Evolutionary conservation across 2,797 vertebrate genomes (phyloP).

Genomic region (Champsocephalus esox): DNA sequence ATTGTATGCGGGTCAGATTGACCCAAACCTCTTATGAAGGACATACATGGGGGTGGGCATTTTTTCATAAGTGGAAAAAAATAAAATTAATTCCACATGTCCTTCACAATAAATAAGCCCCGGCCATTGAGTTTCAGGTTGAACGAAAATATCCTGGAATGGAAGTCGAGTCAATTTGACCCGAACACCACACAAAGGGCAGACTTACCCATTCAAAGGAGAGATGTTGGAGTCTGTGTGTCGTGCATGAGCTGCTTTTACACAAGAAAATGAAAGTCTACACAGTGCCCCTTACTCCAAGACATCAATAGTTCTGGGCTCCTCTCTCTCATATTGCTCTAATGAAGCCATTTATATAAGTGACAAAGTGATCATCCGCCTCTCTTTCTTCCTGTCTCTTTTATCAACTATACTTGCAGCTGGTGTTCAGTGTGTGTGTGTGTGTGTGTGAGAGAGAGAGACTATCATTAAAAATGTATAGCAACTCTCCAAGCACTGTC

Average conservation of each 20-base stretch:
- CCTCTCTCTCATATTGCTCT: constrained; percentile 31
- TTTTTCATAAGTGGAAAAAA: too few species aligned
- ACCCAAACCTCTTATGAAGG: too few species aligned
- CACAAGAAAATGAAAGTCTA: constrained; percentile 18
- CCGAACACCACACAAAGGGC: too few species aligned
- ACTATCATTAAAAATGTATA: constrained; percentile 84
- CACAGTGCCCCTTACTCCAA: constrained; percentile 18
- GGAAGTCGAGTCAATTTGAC: too few species aligned
- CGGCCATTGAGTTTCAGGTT: too few species aligned
- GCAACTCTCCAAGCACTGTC: constrained; percentile 83
- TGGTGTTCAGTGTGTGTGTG: constrained; percentile 41
- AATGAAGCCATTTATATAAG: constrained; percentile 61
- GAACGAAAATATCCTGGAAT: too few species aligned
- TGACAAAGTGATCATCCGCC: constrained; percentile 51
- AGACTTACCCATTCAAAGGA: neutral
- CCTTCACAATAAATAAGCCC: too few species aligned
- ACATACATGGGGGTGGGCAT: too few species aligned
- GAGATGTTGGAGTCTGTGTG: constrained; percentile 1
- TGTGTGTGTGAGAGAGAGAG: constrained; percentile 13
- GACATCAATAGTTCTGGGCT: constrained; percentile 24
- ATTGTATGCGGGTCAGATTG: too few species aligned
- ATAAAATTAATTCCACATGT: too few species aligned
- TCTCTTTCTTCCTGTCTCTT: constrained; percentile 44
- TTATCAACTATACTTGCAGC: constrained; percentile 55
- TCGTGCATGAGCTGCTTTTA: constrained; percentile 19